Evolutionary conservation across 2,113 vertebrate genomes (phyloP).

Genomic region (Grammomys surdaster): DNA sequence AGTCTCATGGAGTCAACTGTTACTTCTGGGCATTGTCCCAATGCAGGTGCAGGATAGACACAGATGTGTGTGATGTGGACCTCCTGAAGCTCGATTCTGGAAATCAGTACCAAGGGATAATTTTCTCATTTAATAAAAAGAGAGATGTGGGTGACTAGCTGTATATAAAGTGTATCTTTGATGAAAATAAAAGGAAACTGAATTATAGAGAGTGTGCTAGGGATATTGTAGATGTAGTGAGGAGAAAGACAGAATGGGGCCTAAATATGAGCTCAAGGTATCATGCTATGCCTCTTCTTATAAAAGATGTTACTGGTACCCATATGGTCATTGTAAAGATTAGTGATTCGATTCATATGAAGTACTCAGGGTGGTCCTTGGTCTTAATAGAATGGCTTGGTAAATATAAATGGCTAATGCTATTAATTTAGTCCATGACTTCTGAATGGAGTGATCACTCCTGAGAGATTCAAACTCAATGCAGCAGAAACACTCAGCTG

Average conservation of each 20-base stretch:
- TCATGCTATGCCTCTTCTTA: not conserved
- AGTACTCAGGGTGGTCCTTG: not conserved
- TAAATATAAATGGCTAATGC: not conserved
- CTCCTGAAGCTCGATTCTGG: not conserved
- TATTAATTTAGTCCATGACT: not conserved
- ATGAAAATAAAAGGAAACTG: not conserved
- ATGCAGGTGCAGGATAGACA: rapidly evolving
- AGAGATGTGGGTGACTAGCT: not conserved
- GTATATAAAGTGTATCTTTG: not conserved
- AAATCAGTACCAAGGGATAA: not conserved
- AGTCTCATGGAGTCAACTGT: not conserved
- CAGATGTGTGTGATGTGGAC: not conserved
- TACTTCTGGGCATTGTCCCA: not conserved
- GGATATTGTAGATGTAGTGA: not conserved
- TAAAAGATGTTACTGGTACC: not conserved
- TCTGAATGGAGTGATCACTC: rapidly evolving
- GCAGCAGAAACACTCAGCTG: not conserved
- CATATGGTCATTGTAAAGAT: not conserved
- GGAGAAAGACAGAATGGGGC: not conserved
- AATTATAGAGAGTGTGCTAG: not conserved
- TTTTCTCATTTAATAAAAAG: not conserved
- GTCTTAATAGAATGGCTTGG: too few species aligned
- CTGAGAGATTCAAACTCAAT: too few species aligned
- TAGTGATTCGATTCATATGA: not conserved
- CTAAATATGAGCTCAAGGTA: rapidly evolving